Evolutionary conservation across 2,888 invertebrate species (phyloP).

Genomic region (Lordiphosa andalusiaca): DNA sequence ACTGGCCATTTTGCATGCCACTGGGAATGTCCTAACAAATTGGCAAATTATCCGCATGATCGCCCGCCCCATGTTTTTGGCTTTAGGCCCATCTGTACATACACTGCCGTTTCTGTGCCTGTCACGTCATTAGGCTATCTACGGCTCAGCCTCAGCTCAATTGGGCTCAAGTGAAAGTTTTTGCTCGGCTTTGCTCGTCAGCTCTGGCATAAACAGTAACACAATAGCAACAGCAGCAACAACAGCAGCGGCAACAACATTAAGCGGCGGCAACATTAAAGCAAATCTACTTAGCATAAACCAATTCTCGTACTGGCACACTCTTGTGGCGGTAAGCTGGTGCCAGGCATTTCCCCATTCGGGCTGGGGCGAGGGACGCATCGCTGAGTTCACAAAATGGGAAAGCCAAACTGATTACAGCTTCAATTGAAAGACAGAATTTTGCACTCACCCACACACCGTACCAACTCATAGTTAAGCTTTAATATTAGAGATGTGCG

Average conservation of each 20-base stretch:
- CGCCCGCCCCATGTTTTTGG: slow-evolving; percentile 11
- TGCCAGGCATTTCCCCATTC: slow-evolving; percentile 47
- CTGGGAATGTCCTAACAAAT: slow-evolving; percentile 22
- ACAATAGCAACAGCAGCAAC: slow-evolving; percentile 23
- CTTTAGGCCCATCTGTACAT: slow-evolving; percentile 1
- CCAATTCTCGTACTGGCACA: slow-evolving; percentile 54
- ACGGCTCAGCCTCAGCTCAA: slow-evolving; percentile 2
- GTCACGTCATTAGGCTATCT: slow-evolving; percentile 22
- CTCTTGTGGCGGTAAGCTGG: not conserved
- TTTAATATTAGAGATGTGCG: too few relatives aligned
- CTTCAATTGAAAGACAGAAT: slow-evolving; percentile 51
- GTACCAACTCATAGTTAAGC: slow-evolving; percentile 3
- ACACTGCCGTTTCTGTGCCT: slow-evolving; percentile 12
- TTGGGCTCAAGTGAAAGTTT: not conserved
- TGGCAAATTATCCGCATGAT: slow-evolving; percentile 38
- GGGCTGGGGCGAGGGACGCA: slow-evolving; percentile 11
- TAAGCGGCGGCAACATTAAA: slow-evolving; percentile 38
- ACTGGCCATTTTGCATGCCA: too few relatives aligned
- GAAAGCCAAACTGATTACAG: slow-evolving; percentile 70
- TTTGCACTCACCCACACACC: slow-evolving; percentile 5
- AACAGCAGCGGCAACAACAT: slow-evolving; percentile 25
- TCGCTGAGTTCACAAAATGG: slow-evolving; percentile 50
- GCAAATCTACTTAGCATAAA: slow-evolving; percentile 69
- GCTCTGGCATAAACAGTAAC: slow-evolving; percentile 33
- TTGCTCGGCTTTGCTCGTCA: slow-evolving; percentile 28